These are phyloP conservation scores for Hydrotaea diabolus DNA, from an alignment of 2,888 invertebrate genomes.

Conservation along the genomic window DNA sequence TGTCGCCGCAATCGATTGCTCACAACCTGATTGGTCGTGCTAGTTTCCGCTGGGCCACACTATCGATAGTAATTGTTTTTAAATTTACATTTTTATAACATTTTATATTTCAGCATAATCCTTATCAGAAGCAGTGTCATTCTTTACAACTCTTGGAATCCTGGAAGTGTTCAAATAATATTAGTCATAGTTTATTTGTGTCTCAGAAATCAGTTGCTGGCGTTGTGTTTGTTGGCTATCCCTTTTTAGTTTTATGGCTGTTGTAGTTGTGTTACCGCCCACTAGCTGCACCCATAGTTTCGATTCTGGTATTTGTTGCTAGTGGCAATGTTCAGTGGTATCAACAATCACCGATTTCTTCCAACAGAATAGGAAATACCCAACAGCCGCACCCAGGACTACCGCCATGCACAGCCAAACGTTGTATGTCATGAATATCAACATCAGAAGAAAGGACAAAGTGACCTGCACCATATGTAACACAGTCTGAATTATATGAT, in stretches of 20 bases:
- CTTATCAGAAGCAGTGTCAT: conserved; percentile 17
- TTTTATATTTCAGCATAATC: conserved; percentile 25
- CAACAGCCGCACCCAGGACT: conserved; percentile 92
- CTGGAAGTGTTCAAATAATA: conserved; percentile 36
- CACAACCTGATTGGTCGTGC: neutral
- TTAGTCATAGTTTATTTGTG: conserved; percentile 17
- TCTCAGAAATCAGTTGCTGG: neutral
- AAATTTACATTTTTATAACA: conserved; percentile 34
- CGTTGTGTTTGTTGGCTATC: conserved; percentile 23
- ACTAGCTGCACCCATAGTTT: conserved; percentile 15
- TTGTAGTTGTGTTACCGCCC: conserved; percentile 26
- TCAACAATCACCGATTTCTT: conserved; percentile 96
- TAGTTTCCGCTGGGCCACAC: conserved; percentile 35
- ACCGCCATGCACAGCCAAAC: conserved; percentile 95
- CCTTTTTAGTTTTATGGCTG: conserved; percentile 24
- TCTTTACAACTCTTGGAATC: conserved; percentile 53
- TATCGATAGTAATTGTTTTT: conserved; percentile 66
- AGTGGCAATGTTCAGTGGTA: conserved; percentile 97
- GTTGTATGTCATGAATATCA: conserved; percentile 98
- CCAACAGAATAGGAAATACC: conserved; percentile 98
- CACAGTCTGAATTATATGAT: conserved; percentile 92
- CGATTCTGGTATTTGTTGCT: conserved; percentile 76
- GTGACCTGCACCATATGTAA: conserved; percentile 95
- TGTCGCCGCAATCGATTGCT: conserved; percentile 57
- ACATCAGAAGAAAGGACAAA: conserved; percentile 95